phyloP scores from a whole-genome alignment of 2,113 vertebrate species.

The Phoxinus phoxinus region DNA sequence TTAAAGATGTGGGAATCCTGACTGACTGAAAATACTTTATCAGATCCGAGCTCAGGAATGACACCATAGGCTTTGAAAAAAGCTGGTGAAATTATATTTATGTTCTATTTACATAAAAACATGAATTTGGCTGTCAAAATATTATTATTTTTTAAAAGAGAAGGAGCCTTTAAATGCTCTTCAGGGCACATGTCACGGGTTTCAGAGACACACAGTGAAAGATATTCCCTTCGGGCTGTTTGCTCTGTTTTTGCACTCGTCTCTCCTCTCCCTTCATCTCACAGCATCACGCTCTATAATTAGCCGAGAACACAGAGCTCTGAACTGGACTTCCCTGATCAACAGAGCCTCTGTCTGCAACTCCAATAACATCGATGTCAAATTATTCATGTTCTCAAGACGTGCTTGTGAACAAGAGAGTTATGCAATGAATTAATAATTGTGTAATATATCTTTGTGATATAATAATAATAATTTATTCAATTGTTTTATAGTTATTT shows the following conservation, averaged over 20 bases:
- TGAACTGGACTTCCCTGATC: slow-evolving; percentile 54
- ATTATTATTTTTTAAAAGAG: not conserved
- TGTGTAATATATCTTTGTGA: not conserved
- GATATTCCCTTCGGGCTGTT: slow-evolving; percentile 11
- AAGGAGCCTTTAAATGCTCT: not conserved
- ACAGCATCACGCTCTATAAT: slow-evolving; percentile 65
- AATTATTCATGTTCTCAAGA: not conserved
- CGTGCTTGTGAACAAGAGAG: not conserved
- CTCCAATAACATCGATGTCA: slow-evolving; percentile 37
- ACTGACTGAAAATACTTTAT: not conserved
- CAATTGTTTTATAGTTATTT: too few species aligned
- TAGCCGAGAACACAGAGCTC: slow-evolving; percentile 58
- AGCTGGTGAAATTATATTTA: too few species aligned
- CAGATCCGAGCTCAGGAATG: not conserved
- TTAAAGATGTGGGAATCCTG: too few species aligned
- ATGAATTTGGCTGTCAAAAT: not conserved
- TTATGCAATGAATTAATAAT: not conserved
- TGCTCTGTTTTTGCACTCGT: slow-evolving; percentile 37
- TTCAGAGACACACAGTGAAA: slow-evolving; percentile 6
- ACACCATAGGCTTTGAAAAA: not conserved
- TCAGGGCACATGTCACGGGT: not conserved
- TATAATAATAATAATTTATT: too few species aligned
- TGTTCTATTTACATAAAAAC: not conserved
- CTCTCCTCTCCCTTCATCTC: slow-evolving; percentile 52
- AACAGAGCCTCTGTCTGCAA: slow-evolving; percentile 55